Percentiles rank a stretch among this genome's conserved stretches.
Evolutionary conservation across 2,113 vertebrate species (phyloP).

Genomic region (Trichechus manatus): DNA sequence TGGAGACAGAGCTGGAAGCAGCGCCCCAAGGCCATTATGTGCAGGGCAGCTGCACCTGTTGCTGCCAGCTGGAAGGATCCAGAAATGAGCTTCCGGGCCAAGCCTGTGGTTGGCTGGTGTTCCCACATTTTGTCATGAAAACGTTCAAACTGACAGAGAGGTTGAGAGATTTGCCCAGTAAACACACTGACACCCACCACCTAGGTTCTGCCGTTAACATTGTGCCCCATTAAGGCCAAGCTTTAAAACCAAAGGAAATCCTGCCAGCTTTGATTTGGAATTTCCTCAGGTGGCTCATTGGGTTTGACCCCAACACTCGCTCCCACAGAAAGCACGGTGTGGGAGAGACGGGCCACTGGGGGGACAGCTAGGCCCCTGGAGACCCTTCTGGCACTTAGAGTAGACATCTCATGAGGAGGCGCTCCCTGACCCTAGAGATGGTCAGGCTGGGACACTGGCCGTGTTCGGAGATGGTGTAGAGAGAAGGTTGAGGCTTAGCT

Average conservation of each 20-base stretch:
- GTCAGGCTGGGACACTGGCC: neutral
- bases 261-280: neutral
- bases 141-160: accelerated
- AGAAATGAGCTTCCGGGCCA: neutral
- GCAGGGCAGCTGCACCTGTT: conserved; percentile 15
- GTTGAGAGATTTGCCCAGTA: accelerated
- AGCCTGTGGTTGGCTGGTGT: neutral
- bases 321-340: accelerated
- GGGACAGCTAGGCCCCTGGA: neutral
- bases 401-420: neutral
- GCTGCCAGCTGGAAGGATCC: conserved; percentile 10
- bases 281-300: neutral
- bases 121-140: neutral
- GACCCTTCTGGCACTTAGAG: accelerated
- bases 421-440: accelerated
- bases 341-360: neutral
- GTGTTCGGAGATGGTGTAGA: accelerated
- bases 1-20: conserved; percentile 11
- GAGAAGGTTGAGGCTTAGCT: accelerated
- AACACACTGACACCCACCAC: accelerated
- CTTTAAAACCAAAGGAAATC: neutral
- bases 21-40: neutral
- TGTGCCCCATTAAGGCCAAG: neutral
- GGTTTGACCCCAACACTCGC: neutral
- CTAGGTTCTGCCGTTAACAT: accelerated